Conservation (phyloP, 2,797 vertebrate genomes). For the Enteromius fasciolatus region DNA sequence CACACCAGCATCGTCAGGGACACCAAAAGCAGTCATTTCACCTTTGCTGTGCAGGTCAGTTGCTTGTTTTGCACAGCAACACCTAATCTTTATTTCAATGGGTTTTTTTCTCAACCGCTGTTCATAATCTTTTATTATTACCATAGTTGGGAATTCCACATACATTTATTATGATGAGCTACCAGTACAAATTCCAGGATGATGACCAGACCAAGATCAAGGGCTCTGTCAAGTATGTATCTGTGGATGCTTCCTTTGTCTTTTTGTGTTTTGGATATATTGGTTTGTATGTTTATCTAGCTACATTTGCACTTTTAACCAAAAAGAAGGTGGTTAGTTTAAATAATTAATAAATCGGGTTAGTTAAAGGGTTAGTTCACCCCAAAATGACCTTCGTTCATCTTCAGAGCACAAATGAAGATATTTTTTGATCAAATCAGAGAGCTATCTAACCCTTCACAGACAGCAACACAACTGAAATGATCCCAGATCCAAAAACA, state of each 20-base stretch:
- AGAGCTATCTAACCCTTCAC: too few relatives aligned
- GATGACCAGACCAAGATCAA: slow-evolving; percentile 97
- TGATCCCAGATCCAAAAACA: too few relatives aligned
- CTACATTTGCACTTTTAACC: background rate
- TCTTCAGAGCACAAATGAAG: too few relatives aligned
- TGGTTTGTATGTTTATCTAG: background rate
- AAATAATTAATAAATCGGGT: background rate
- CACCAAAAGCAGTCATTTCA: slow-evolving; percentile 95
- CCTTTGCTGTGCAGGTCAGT: slow-evolving; percentile 88
- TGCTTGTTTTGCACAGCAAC: background rate
- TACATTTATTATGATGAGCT: slow-evolving; percentile 95
- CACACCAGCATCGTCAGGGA: slow-evolving; percentile 95
- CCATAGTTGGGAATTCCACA: slow-evolving; percentile 94
- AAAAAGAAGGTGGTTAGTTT: background rate
- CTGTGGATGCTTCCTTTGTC: background rate
- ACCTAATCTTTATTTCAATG: slow-evolving; percentile 34
- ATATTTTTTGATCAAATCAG: too few relatives aligned
- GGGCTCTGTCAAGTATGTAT: slow-evolving; percentile 93
- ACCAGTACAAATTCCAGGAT: slow-evolving; percentile 98
- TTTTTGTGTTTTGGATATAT: background rate
- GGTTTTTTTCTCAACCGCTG: slow-evolving; percentile 6
- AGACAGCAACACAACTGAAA: too few relatives aligned
- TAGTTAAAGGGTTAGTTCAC: background rate
- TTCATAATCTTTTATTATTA: slow-evolving; percentile 32
- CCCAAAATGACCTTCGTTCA: too few relatives aligned